A percentile compares a stretch with the other conserved stretches of the same genome.
Conservation (phyloP, 2,888 invertebrate genomes). For the Hipparchia sbordonii region DNA sequence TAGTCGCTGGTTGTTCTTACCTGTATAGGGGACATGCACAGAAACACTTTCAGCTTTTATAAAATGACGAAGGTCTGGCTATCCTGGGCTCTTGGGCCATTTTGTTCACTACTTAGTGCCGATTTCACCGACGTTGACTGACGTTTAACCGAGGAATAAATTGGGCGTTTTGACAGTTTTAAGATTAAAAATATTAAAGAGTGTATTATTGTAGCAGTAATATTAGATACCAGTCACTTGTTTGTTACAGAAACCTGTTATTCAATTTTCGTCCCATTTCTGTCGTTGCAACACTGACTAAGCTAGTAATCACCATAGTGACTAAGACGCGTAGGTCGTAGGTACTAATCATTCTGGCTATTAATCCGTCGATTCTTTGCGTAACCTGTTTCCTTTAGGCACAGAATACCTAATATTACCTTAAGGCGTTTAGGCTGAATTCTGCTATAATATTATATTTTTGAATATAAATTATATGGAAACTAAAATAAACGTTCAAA, state of each 20-base stretch:
- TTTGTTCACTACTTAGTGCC: no score
- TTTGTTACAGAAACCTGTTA: slow-evolving; percentile 13
- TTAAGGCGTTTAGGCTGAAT: slow-evolving; percentile 8
- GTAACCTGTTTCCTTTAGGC: slow-evolving; percentile 28
- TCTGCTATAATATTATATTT: not conserved
- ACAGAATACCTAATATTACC: no score
- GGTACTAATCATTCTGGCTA: slow-evolving; percentile 37
- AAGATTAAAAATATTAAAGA: no score
- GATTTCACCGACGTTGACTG: no score
- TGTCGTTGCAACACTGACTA: slow-evolving; percentile 33
- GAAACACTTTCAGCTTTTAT: no score
- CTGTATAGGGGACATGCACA: no score
- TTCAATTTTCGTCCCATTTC: slow-evolving; percentile 33
- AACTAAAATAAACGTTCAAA: not conserved
- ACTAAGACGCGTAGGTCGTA: slow-evolving; percentile 37
- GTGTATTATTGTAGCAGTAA: not conserved
- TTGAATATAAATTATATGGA: not conserved
- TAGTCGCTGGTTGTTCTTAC: no score
- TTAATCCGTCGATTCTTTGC: slow-evolving; percentile 40
- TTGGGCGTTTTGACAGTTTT: no score
- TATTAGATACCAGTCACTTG: not conserved
- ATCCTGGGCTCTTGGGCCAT: no score
- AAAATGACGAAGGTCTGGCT: no score
- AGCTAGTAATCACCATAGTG: slow-evolving; percentile 33
- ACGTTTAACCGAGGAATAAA: no score